Percentiles rank a stretch among this genome's conserved stretches.
These are phyloP conservation scores for Leucophenga maculata DNA, from an alignment of 2,888 invertebrate genomes.

Conservation along the genomic window DNA sequence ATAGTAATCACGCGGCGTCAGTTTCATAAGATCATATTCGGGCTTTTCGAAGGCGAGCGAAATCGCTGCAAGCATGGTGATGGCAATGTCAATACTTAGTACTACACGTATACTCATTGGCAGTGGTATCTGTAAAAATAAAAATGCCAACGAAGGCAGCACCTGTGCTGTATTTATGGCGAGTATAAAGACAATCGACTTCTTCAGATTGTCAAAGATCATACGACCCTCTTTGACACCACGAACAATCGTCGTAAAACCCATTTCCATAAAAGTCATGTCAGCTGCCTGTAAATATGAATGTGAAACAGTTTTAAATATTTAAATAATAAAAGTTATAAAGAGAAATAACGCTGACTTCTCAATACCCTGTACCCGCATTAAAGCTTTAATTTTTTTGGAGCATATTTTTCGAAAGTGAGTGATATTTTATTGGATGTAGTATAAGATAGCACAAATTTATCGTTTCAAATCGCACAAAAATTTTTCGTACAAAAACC, in stretches of 20 bases:
- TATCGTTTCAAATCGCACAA: no score
- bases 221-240: conserved; percentile 82
- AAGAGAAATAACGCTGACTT: neutral
- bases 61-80: conserved; percentile 72
- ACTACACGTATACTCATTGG: conserved; percentile 78
- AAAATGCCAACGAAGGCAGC: conserved; percentile 79
- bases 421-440: no score
- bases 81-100: conserved; percentile 77
- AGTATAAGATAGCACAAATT: no score
- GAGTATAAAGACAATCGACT: conserved; percentile 82
- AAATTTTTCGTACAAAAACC: no score
- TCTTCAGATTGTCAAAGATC: conserved; percentile 84
- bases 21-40: conserved; percentile 38
- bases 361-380: no score
- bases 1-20: conserved; percentile 25
- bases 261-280: conserved; percentile 85
- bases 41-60: conserved; percentile 38
- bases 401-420: no score
- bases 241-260: conserved; percentile 84
- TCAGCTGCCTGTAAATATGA: conserved; percentile 76
- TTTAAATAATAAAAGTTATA: neutral
- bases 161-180: conserved; percentile 84
- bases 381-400: no score
- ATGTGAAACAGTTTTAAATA: no score
- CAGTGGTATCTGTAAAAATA: conserved; percentile 78